phyloP scores from a whole-genome alignment of 1,140 invertebrate genomes.

The Nylanderia fulva region DNA sequence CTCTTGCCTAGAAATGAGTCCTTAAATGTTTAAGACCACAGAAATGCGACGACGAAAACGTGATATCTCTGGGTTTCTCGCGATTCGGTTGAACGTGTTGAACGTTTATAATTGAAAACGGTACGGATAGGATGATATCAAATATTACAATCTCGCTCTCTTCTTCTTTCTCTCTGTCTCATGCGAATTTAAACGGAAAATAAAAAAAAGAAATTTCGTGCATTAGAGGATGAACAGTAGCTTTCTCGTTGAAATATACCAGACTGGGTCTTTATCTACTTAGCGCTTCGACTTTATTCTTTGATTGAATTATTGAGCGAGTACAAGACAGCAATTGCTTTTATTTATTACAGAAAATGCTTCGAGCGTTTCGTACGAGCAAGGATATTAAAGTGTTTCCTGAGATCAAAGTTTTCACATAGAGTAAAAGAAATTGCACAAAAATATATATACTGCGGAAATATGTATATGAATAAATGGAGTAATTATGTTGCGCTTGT shows the following conservation, averaged over 20 bases:
- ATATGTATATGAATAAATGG: neutral
- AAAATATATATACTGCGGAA: neutral
- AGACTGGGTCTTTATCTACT: neutral
- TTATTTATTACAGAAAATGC: neutral
- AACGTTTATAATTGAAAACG: neutral
- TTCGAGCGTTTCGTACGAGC: neutral
- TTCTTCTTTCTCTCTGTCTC: neutral
- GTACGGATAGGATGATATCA: too few species aligned
- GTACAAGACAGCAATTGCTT: neutral
- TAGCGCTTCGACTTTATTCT: neutral
- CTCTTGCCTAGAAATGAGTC: conserved; percentile 29
- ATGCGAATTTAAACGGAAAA: conserved; percentile 7
- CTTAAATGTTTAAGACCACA: neutral
- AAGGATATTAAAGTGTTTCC: neutral
- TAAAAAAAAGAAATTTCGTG: conserved; percentile 7
- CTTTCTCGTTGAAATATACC: neutral
- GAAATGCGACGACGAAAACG: conserved; percentile 30
- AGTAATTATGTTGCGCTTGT: neutral
- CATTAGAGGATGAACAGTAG: conserved; percentile 9
- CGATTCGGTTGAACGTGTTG: neutral
- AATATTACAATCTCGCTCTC: neutral
- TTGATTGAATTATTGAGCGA: neutral
- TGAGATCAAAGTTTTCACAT: neutral
- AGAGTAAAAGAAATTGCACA: neutral
- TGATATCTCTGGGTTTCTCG: conserved; percentile 14